A percentile compares a stretch with the other conserved stretches of the same genome.
Conservation (phyloP, 30 jellyfish, hydroid and myxozoan species). For the Aurelia coerulea region DNA sequence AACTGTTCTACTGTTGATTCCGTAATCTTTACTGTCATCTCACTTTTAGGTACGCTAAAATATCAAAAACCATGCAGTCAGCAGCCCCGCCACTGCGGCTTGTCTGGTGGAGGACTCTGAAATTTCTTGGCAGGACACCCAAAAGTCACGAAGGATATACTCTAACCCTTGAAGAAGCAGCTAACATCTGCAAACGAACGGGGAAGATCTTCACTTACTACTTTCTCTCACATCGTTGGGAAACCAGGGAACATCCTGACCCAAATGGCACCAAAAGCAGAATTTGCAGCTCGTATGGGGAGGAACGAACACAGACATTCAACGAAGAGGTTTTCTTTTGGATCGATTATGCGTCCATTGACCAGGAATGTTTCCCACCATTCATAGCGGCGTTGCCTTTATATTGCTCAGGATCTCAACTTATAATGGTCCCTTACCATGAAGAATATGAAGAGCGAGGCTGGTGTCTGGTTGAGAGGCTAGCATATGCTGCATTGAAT, state of each 20-base stretch:
- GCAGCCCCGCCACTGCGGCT: conserved; percentile 64
- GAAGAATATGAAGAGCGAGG: conserved; percentile 72
- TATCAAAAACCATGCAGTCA: conserved; percentile 23
- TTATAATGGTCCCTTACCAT: conserved; percentile 63
- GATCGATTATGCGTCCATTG: conserved; percentile 52
- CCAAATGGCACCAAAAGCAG: conserved; percentile 44
- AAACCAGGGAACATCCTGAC: conserved; percentile 56
- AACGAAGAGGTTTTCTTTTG: conserved; percentile 61
- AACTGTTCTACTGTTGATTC: too few species aligned
- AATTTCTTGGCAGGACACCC: conserved; percentile 48
- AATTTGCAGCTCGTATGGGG: conserved; percentile 46
- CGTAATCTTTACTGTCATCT: too few species aligned
- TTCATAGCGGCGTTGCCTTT: conserved; percentile 64
- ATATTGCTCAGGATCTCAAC: conserved; percentile 68
- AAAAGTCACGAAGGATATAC: conserved; percentile 58
- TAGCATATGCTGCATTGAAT: conserved; percentile 66
- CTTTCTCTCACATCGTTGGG: conserved; percentile 73
- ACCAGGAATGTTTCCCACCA: conserved; percentile 54
- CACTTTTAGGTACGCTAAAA: conserved; percentile 25
- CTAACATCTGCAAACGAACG: conserved; percentile 24
- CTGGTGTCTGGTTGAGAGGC: conserved; percentile 78
- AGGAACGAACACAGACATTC: conserved; percentile 30
- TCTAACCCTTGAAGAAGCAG: conserved; percentile 58
- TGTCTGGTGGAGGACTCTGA: conserved; percentile 65
- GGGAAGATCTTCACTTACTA: conserved; percentile 53